A percentile compares a stretch with the other conserved stretches of the same genome.
Evolutionary conservation across 2,797 vertebrate genomes (phyloP).

Genomic region (Sebastes goodei): DNA sequence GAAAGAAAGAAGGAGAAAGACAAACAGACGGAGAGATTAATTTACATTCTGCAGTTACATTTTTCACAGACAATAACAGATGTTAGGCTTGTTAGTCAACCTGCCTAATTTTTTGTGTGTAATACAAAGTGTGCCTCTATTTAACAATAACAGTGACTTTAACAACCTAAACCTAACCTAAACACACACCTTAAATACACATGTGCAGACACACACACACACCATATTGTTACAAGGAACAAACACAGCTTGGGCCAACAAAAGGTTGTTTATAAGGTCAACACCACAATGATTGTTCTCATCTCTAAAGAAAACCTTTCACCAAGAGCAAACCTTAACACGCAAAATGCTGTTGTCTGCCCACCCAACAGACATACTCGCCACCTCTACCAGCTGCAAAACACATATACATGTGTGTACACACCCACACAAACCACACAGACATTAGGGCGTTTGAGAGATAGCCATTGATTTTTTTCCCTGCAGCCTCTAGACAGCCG

Average conservation of each 20-base stretch:
- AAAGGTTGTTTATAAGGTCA: conserved; percentile 22
- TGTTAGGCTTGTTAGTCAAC: not conserved
- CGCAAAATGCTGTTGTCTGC: not conserved
- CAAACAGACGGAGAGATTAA: not conserved
- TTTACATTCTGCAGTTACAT: not conserved
- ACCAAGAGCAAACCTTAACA: conserved; percentile 9
- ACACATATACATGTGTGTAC: not conserved
- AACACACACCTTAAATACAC: not conserved
- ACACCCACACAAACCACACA: conserved; percentile 14
- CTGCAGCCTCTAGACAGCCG: conserved; percentile 32
- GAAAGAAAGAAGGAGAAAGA: conserved; percentile 30
- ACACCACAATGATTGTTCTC: conserved; percentile 1
- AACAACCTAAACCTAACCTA: not conserved
- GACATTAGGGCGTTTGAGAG: conserved; percentile 17
- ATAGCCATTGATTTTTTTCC: conserved; percentile 48
- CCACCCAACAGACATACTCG: not conserved
- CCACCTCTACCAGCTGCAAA: not conserved
- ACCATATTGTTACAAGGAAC: not conserved
- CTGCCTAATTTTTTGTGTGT: not conserved
- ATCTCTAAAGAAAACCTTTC: not conserved
- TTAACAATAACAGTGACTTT: not conserved
- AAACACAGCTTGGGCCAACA: not conserved
- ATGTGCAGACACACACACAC: no score
- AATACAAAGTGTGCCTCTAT: not conserved
- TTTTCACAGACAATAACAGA: not conserved